These are phyloP conservation scores for Lanius collurio DNA, from an alignment of 2,113 vertebrate species.

Conservation along the genomic window DNA sequence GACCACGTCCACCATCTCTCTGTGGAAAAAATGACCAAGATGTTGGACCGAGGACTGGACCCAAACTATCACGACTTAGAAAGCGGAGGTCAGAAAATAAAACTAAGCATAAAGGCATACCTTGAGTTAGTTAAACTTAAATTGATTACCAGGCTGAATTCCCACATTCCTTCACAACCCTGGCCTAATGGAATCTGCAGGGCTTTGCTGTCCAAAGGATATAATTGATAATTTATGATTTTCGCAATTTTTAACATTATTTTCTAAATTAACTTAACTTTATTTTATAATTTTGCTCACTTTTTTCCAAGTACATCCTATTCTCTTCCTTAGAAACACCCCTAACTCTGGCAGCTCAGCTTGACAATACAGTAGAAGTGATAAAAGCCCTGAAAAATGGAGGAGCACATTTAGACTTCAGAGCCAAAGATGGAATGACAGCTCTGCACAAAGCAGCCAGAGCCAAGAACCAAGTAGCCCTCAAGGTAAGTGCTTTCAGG, in stretches of 20 bases:
- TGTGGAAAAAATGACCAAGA: conserved; percentile 87
- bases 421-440: conserved; percentile 92
- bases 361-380: conserved; percentile 80
- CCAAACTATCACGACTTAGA: conserved; percentile 95
- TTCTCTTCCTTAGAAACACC: conserved; percentile 83
- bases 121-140: neutral
- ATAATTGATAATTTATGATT: neutral
- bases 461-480: conserved; percentile 81
- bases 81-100: conserved; percentile 81
- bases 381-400: conserved; percentile 88
- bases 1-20: conserved; percentile 87
- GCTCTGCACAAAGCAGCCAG: conserved; percentile 90
- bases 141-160: neutral
- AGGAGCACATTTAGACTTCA: conserved; percentile 94
- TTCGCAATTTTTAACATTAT: neutral
- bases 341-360: conserved; percentile 84
- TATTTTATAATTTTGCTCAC: neutral
- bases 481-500: conserved; percentile 76
- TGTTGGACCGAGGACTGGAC: conserved; percentile 92
- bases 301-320: neutral
- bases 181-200: neutral
- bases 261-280: neutral
- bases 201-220: neutral
- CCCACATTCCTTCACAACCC: neutral
- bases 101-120: neutral